phyloP scores from a whole-genome alignment of 2,888 invertebrate species.

The Synergus umbraculus region DNA sequence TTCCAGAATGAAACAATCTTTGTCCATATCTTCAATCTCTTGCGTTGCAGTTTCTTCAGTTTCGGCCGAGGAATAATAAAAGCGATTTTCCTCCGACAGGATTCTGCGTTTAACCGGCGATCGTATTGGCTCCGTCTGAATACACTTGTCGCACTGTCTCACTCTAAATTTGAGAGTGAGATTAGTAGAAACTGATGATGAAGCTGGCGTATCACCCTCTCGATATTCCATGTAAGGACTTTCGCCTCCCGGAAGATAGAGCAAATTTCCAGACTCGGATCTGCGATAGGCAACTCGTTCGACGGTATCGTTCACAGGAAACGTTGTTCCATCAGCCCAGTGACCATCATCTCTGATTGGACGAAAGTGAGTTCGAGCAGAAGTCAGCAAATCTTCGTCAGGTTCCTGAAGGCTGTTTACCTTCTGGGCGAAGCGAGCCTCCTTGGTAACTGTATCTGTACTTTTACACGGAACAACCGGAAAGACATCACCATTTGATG shows the following conservation, averaged over 20 bases:
- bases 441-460: conserved; percentile 62
- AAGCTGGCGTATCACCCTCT: conserved; percentile 74
- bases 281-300: conserved; percentile 84
- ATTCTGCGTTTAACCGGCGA: conserved; percentile 74
- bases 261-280: conserved; percentile 78
- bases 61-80: conserved; percentile 64
- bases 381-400: conserved; percentile 86
- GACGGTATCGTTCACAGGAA: conserved; percentile 82
- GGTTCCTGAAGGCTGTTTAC: conserved; percentile 68
- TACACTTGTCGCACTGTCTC: conserved; percentile 79
- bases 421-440: conserved; percentile 59
- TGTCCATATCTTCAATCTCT: conserved; percentile 59
- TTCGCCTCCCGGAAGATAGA: conserved; percentile 74
- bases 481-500: conserved; percentile 81
- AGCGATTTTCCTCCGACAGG: conserved; percentile 71
- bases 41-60: conserved; percentile 43
- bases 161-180: conserved; percentile 83
- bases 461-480: conserved; percentile 79
- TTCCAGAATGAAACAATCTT: conserved; percentile 69
- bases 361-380: conserved; percentile 89
- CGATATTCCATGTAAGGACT: conserved; percentile 78
- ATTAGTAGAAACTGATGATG: conserved; percentile 80
- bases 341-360: conserved; percentile 84
- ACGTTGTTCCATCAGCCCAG: conserved; percentile 86
- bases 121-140: conserved; percentile 74